Base-by-base conservation (phyloP, 2,888 invertebrate species). In the Ophion costatus region DNA sequence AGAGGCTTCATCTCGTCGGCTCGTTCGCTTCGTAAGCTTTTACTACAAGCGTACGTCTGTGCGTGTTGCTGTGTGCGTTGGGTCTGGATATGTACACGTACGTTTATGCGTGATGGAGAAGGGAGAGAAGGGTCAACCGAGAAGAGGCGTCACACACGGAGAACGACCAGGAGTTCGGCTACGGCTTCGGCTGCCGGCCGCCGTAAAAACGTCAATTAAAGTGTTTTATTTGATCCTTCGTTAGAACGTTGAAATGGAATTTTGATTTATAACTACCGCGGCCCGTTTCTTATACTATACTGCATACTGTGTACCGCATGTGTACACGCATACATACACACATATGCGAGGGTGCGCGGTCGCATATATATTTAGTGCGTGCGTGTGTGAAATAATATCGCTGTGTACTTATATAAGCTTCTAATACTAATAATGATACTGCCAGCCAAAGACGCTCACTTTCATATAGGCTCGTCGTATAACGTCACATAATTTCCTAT, bases 161-260 rank as follows among this genome's bases (percentile, higher is more conserved):
- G 82, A 86, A 87, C 82, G 88, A 86, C 85, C 86, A 86, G 82
- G 87, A 89, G 89, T 89, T 88, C 84, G 88, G 88, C 87, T 91
- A 91, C 89, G 92, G 93, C 93, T 91, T 91, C 89, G 92, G 93
- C 93, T 93, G 93, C 93, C 90, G 93, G 92, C 91, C 93, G 93
- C 92, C 93, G 93, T 94, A 93, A 94, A 94, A 94, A 93, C 93
- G 93, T 93, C 93, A 94, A 94, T 94, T 94, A 93, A 94, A 93
- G 93, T 93, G 93, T 94, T 94, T 94, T 94, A 93, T 93, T 94
- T 93, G 93, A 93, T 93, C 94, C 94, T 94, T 94, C 94, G 94
- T 93, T 94, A 94, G 93, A 93, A 93, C 93, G 94, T 93, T 94
- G 93, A 94, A 93, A 93, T 94, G 93, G 93, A 94, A 94, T 93